These are phyloP conservation scores for Ceyx margarethae DNA, from an alignment of 2,113 vertebrate genomes.

Conservation along the genomic window DNA sequence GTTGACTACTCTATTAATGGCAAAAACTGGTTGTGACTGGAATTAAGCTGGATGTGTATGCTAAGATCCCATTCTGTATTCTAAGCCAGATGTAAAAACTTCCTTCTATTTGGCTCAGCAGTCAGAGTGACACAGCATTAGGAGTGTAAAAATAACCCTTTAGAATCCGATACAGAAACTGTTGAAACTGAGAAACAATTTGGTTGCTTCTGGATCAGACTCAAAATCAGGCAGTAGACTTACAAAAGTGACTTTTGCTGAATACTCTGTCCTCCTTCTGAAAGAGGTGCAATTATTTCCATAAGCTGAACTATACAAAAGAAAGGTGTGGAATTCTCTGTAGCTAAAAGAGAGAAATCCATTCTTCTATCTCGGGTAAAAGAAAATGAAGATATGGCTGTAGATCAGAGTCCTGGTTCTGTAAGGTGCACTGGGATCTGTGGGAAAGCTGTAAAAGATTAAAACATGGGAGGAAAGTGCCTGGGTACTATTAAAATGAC, in stretches of 20 bases:
- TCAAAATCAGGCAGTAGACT: background rate
- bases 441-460: background rate
- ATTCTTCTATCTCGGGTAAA: background rate
- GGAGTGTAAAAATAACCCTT: background rate
- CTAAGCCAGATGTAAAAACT: background rate
- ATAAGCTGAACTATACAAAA: background rate
- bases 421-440: background rate
- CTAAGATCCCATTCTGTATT: background rate
- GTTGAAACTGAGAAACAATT: background rate
- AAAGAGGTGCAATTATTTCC: background rate
- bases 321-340: background rate
- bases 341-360: background rate
- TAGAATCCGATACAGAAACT: background rate
- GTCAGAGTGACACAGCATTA: background rate
- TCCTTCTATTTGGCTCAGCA: background rate
- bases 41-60: background rate
- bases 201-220: background rate
- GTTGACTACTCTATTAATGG: background rate
- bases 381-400: background rate
- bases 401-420: background rate
- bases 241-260: background rate
- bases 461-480: background rate
- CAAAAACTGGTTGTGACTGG: background rate
- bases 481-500: background rate
- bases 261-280: background rate